Base-by-base conservation (phyloP, 2,888 invertebrate genomes). In the Epirrhoe alternata region DNA sequence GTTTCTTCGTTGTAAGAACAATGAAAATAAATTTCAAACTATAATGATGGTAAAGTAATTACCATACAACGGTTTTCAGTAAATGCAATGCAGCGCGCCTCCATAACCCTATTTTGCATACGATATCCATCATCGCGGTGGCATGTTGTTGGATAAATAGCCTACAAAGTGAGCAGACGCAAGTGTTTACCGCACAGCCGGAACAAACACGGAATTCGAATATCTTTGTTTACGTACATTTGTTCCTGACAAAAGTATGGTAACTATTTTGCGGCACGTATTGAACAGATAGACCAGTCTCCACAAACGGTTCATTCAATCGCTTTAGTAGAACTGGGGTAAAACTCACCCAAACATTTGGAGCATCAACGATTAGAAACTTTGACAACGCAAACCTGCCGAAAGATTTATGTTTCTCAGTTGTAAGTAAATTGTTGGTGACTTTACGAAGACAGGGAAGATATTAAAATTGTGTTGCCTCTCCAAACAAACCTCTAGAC, bases 401-500 rank as follows among this genome's bases (percentile, higher is more conserved):
- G 49, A 61, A 62, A 63, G 70, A 72, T 73, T 71, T 69, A 73
- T 65, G 72, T 71, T 60, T 12, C 52, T 63, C 33, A 76, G 71
- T 75, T 64, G 73, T 79, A 76, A 78, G 72, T 73, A 81, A 79
- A 80, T 79, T 77, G 81, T 79, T 78, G 76, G 78, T 80, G 77
- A 78, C 78, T 77, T 74, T 74, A 72, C 77, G 76, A 77, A 80
- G 79, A 79, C 80, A 74, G 77, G 72, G 76, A 76, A 79, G 83
- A 83, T 86, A 87, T 87, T 87, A 86, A 87, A 87, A 86, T 86
- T 82, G 79, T 77, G 86, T 85, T 84, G 78, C 75, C 70, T 75
- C 75, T 75, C 75, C 82, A 85, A 85, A 85, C 84, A 85, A 75
- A 73, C 79, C 76, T 71, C 74, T 70, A 70, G 73, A 87, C 87